Conservation (phyloP, 2,888 invertebrate species). For the Patella depressa region DNA sequence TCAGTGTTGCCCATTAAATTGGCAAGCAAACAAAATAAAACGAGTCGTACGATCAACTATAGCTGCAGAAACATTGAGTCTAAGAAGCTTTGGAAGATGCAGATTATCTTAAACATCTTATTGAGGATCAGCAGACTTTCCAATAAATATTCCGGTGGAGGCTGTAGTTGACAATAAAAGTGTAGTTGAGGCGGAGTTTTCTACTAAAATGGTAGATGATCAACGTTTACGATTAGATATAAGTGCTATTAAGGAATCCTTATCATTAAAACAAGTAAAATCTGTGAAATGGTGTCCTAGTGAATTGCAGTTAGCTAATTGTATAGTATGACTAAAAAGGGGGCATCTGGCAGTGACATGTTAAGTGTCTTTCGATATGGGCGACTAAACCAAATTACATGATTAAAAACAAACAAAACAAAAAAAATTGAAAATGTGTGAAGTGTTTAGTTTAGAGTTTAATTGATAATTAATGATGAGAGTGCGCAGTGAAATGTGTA, state of each 20-base stretch:
- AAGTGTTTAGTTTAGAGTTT: background rate
- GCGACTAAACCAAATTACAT: background rate
- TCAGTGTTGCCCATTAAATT: background rate
- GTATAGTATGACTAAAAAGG: background rate
- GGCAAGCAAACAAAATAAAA: background rate
- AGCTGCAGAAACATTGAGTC: background rate
- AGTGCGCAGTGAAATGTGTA: too few species aligned
- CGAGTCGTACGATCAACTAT: background rate
- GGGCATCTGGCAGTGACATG: background rate
- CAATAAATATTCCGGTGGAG: background rate
- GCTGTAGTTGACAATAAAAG: background rate
- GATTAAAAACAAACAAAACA: background rate
- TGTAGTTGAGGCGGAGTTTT: background rate
- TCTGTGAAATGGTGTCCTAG: constrained; percentile 4
- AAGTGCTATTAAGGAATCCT: background rate
- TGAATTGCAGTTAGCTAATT: background rate
- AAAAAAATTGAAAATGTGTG: background rate
- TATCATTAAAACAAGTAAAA: background rate
- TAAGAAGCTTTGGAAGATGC: constrained; percentile 4
- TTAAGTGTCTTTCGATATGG: background rate
- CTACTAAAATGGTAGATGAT: background rate
- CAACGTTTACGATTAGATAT: background rate
- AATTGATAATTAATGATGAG: too few species aligned
- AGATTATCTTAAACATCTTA: background rate
- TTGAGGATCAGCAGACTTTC: background rate